Base-by-base conservation (phyloP, 2,797 vertebrate species). In the Taeniopygia guttata region DNA sequence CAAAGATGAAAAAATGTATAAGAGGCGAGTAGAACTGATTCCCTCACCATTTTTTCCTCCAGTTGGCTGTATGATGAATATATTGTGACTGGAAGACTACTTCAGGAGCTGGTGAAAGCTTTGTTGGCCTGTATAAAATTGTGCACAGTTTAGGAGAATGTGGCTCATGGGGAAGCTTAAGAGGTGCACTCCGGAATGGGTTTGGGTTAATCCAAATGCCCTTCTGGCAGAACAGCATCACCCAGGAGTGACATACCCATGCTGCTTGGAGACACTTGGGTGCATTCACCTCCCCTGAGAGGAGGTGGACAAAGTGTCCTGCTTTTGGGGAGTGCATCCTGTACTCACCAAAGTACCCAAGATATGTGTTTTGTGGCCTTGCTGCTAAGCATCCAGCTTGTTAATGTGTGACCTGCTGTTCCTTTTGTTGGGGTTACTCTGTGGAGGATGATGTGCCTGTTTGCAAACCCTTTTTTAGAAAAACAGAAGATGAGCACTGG, bases 201-300 rank as follows among this genome's bases (percentile, higher is more conserved):
- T 66, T 94, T 69, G 29, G 3, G 66, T 79, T 55, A 69, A 85
- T 2, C 3, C 42, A 84, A 8, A 70, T 43, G 19, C 36, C 3
- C 16, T 60, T 84, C 27, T 91, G 81, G 40, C 19, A 55, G 43
- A 90, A 12, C 27, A 54, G 34, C 11, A 15, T 64, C 46, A 75
- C 38, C 16, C 56, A 64, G 46, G 42, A 75, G 25, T 27, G 21
- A 48, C 0, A 0, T 52, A 11, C 4, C 16, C 0, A 1, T 67
- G n/a, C n/a, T 83, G 0, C 26, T 38, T 63, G 42, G 70, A 73
- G 69, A 34, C 21, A 11, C 29, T 81, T 45, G 36, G n/a, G 26
- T 9, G 3, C 0, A 0, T 79, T 64, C 15, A 11, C 17, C 21
- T 68, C 1, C 16, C 5, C 36, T 60, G 14, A 23, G 60, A 83